Evolutionary conservation across 2,797 vertebrate genomes (phyloP).

Genomic region (Onychomys arenicola): DNA sequence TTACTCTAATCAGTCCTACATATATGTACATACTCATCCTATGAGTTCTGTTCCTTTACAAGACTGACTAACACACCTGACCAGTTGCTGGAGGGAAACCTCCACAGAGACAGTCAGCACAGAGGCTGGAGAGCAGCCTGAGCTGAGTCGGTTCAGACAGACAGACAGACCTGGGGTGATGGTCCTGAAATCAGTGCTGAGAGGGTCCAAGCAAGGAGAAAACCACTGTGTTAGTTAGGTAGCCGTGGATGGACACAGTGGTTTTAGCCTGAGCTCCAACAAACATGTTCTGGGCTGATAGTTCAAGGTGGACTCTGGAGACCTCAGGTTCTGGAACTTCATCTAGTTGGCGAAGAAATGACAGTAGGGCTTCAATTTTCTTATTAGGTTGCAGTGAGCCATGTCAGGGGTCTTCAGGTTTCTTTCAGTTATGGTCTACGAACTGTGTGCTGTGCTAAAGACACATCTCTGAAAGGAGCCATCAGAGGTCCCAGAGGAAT

Average conservation of each 20-base stretch:
- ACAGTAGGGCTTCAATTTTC: not conserved
- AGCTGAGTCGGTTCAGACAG: not conserved
- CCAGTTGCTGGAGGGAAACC: not conserved
- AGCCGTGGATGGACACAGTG: not conserved
- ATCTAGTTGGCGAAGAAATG: not conserved
- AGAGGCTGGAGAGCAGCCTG: not conserved
- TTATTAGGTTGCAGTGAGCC: not conserved
- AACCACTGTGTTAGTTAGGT: too few relatives aligned
- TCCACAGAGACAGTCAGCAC: not conserved
- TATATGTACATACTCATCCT: not conserved
- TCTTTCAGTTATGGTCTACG: not conserved
- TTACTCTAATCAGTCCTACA: not conserved
- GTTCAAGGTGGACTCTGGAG: not conserved
- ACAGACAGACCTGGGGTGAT: not conserved
- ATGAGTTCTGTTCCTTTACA: not conserved
- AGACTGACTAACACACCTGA: not conserved
- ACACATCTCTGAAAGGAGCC: not conserved
- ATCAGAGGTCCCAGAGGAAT: not conserved
- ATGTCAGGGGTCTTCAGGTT: not conserved
- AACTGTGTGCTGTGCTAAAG: not conserved
- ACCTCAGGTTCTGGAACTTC: not conserved
- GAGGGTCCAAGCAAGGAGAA: not conserved
- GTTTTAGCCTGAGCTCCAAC: not conserved
- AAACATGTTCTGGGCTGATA: not conserved
- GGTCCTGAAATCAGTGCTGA: not conserved